A percentile compares a stretch with the other conserved stretches of the same genome.
Conservation (phyloP, 2,888 invertebrate species). For the Merodon equestris region DNA sequence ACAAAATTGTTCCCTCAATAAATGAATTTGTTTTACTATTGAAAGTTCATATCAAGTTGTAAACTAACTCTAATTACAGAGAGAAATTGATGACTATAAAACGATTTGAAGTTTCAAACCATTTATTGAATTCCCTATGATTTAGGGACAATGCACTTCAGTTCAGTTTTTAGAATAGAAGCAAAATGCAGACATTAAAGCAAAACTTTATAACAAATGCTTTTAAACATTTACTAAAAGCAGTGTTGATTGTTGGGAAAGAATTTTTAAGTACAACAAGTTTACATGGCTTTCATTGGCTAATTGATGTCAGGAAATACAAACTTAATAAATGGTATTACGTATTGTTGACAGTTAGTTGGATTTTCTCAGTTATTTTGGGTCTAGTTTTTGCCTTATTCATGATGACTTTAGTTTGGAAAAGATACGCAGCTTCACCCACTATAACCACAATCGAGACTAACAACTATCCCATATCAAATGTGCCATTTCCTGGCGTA, state of each 20-base stretch:
- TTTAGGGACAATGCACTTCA: no score
- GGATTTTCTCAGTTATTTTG: conserved; percentile 67
- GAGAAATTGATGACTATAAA: no score
- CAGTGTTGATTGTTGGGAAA: conserved; percentile 3
- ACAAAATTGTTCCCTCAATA: no score
- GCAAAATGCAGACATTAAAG: no score
- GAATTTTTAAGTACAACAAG: conserved; percentile 32
- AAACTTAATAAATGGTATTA: conserved; percentile 10
- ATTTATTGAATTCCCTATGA: no score
- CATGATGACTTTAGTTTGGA: conserved; percentile 72
- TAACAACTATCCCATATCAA: conserved; percentile 84
- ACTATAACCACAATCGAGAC: conserved; percentile 79
- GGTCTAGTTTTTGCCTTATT: conserved; percentile 70
- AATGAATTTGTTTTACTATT: no score
- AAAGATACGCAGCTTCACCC: conserved; percentile 71
- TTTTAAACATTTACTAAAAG: no score
- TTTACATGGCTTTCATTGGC: conserved; percentile 45
- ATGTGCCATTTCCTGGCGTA: conserved; percentile 83
- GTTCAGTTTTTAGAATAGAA: no score
- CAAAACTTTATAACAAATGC: no score
- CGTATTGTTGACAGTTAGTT: conserved; percentile 32
- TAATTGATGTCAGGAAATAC: conserved; percentile 6
- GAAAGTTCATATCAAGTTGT: no score
- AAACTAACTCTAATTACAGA: no score
- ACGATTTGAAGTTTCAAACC: no score